phyloP scores from a whole-genome alignment of 2,113 vertebrate species.

The Craseonycteris thonglongyai region DNA sequence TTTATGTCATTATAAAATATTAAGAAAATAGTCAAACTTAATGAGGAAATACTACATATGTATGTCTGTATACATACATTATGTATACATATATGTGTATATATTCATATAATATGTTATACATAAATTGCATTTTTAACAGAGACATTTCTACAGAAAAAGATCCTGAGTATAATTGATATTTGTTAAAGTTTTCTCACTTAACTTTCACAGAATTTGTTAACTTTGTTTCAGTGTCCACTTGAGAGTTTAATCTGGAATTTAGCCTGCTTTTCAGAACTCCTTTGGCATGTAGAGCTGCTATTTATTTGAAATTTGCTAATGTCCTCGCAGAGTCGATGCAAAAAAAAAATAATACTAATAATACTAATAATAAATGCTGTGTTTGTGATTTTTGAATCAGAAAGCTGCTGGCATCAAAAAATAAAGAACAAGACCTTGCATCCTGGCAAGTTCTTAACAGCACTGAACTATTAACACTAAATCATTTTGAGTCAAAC shows the following conservation, averaged over 20 bases:
- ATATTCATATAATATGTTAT: no score
- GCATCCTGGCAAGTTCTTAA: constrained; percentile 41
- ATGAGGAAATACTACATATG: not conserved
- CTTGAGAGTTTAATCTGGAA: not conserved
- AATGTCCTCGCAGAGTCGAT: constrained; percentile 52
- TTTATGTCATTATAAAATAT: not conserved
- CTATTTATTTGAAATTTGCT: constrained; percentile 65
- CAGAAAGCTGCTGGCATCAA: constrained; percentile 46
- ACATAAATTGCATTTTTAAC: not conserved
- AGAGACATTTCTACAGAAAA: not conserved
- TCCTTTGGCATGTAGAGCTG: not conserved
- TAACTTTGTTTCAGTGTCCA: not conserved
- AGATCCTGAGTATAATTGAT: not conserved
- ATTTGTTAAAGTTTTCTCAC: not conserved
- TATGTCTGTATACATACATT: no score
- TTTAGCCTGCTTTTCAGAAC: constrained; percentile 33
- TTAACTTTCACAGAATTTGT: not conserved
- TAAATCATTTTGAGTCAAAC: constrained; percentile 33
- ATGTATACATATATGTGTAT: no score
- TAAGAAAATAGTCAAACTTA: not conserved
- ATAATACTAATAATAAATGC: no score
- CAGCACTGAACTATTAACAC: constrained; percentile 26
- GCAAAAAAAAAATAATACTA: not conserved
- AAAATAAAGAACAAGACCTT: constrained; percentile 50
- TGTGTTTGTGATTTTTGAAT: constrained; percentile 58